These are phyloP conservation scores for Anastrepha ludens DNA, from an alignment of 1,140 invertebrate species.

Conservation along the genomic window DNA sequence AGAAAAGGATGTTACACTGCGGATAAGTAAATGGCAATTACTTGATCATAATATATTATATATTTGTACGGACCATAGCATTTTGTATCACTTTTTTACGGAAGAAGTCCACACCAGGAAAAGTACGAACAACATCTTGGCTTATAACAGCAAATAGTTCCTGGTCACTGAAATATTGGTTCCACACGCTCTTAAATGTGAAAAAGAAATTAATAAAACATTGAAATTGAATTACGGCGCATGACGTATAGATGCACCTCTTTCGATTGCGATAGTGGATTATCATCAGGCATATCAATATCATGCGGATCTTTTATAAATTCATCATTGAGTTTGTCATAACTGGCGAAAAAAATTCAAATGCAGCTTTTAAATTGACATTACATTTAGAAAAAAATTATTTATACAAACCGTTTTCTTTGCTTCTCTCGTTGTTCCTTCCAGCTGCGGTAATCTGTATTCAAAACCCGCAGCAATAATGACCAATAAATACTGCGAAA, in stretches of 20 bases:
- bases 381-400: not conserved
- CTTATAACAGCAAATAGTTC: conserved; percentile 83
- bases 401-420: conserved; percentile 62
- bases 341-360: conserved; percentile 56
- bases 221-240: not conserved
- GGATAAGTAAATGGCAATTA: not conserved
- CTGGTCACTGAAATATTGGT: conserved; percentile 87
- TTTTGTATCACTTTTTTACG: conserved; percentile 81
- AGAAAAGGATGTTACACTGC: conserved; percentile 76
- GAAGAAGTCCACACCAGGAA: conserved; percentile 87
- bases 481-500: conserved; percentile 75
- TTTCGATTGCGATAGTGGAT: conserved; percentile 70
- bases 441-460: conserved; percentile 70
- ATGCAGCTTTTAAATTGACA: not conserved
- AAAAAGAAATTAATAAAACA: conserved; percentile 29
- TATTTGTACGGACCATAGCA: conserved; percentile 77
- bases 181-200: conserved; percentile 82
- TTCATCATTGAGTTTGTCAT: conserved; percentile 69
- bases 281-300: conserved; percentile 60
- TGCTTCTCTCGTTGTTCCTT: conserved; percentile 64
- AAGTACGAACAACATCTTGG: conserved; percentile 88
- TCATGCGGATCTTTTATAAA: conserved; percentile 72
- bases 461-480: conserved; percentile 72
- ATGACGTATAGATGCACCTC: conserved; percentile 45
- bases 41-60: not conserved